Conservation (phyloP, 1,140 invertebrate genomes). For the Heliothis subflexa region DNA sequence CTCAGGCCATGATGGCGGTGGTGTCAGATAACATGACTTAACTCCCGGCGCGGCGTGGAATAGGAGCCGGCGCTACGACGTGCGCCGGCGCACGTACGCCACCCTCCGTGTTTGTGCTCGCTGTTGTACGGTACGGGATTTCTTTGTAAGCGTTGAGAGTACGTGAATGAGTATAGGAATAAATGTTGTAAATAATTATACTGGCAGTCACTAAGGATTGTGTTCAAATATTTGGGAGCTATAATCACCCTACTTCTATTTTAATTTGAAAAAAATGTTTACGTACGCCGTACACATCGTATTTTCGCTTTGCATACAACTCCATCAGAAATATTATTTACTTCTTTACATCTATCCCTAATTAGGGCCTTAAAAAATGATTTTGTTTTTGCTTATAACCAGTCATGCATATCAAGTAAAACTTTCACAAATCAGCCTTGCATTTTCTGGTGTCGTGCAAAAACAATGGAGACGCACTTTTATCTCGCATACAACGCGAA, state of each 20-base stretch:
- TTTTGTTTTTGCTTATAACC: too few relatives aligned
- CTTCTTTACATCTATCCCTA: too few relatives aligned
- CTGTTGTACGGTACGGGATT: constrained; percentile 56
- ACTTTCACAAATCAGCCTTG: constrained; percentile 35
- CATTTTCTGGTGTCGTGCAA: not conserved
- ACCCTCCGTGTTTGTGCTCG: constrained; percentile 55
- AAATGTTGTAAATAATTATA: not conserved
- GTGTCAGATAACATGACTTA: constrained; percentile 51
- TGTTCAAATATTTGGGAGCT: too few relatives aligned
- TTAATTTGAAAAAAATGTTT: too few relatives aligned
- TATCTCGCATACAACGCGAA: constrained; percentile 66
- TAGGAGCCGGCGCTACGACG: constrained; percentile 66
- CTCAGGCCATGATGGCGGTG: constrained; percentile 1
- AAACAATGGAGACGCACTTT: constrained; percentile 61
- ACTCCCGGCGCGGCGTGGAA: constrained; percentile 55
- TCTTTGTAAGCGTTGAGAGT: not conserved
- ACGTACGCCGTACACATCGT: too few relatives aligned
- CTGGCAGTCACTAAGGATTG: not conserved
- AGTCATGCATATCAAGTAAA: too few relatives aligned
- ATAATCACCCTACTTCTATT: too few relatives aligned
- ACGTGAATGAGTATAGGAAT: not conserved
- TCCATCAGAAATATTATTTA: too few relatives aligned
- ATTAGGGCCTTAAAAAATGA: too few relatives aligned
- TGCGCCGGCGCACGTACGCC: constrained; percentile 77
- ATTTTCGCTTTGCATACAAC: too few relatives aligned